Evolutionary conservation across 2,113 vertebrate genomes (phyloP), one percentile per base, ranked within the genome.

Genomic region (Rhabdornis inornatus): DNA sequence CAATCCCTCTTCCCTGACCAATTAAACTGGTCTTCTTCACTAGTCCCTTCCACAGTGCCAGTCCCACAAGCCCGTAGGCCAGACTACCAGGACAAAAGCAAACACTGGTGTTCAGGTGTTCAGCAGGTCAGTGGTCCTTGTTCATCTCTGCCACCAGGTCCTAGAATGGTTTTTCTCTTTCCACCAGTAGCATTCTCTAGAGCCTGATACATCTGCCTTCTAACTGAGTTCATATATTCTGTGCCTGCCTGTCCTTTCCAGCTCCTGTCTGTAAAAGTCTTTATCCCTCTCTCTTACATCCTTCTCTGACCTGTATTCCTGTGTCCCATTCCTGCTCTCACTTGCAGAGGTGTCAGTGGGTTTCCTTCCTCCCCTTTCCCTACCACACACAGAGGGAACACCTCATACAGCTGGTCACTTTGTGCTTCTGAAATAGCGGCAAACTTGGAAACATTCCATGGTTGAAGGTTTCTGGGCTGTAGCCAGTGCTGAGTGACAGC

Each of bases 381-480:
- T 75, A 13, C 57, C 83, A 89, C 68, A 50, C 71, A 37, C 72
- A 83, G 91, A 86, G 86, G 80, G 89, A 96, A 95, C 95, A 90
- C 80, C 64, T 94, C 11, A 27, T 93, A 83, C 86, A 84, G 55
- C 60, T 77, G 55, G 31, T 86, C 1, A 6, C 72, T 95, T 59
- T 59, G 47, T 86, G 68, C 75, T 92, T 90, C 50, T 45, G 55
- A 90, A 95, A 74, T 11, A 83, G 85, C 1, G 0, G 2, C 44
- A 47, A 68, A 39, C 50, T 89, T 95, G 68, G 72, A 93, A 92
- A 74, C 1, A 1, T 56, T 89, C 52, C 83, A 60, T 5, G 23
- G 19, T 1, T 11, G 24, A 66, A 91, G 57, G 20, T 75, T 81
- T 92, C 76, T 93, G 92, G 68, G 39, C 49, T 84, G 60, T 4